These are phyloP conservation scores for Apamea epomidion DNA, from an alignment of 2,888 invertebrate genomes.

Conservation along the genomic window DNA sequence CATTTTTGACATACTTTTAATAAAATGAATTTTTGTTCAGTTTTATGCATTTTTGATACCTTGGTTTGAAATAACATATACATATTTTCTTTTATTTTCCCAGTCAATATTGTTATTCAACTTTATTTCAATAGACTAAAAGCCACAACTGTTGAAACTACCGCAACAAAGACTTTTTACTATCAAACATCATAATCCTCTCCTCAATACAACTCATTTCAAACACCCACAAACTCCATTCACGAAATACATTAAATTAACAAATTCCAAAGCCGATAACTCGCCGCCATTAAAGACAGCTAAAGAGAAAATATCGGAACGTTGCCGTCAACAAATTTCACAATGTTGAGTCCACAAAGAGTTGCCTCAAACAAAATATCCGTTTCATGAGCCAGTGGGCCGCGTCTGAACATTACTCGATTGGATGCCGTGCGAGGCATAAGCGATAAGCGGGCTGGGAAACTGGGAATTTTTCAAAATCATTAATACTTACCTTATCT, in stretches of 20 bases:
- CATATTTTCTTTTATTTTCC: background rate
- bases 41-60: background rate
- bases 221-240: background rate
- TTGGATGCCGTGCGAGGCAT: slow-evolving; percentile 21
- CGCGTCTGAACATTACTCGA: slow-evolving; percentile 57
- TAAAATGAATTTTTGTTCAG: background rate
- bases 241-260: slow-evolving; percentile 21
- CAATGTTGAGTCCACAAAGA: slow-evolving; percentile 66
- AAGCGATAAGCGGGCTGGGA: background rate
- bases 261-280: slow-evolving; percentile 30
- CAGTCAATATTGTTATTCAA: background rate
- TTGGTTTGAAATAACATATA: background rate
- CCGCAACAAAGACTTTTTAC: background rate
- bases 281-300: slow-evolving; percentile 42
- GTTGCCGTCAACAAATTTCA: slow-evolving; percentile 58
- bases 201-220: background rate
- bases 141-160: background rate
- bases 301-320: slow-evolving; percentile 50
- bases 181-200: background rate
- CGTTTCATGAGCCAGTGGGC: slow-evolving; percentile 65
- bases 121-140: background rate
- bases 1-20: background rate
- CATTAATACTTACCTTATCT: background rate
- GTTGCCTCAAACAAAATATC: slow-evolving; percentile 68
- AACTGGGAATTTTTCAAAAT: background rate